These are phyloP conservation scores for Silurus aristotelis DNA, from an alignment of 2,797 vertebrate species.

Conservation along the genomic window DNA sequence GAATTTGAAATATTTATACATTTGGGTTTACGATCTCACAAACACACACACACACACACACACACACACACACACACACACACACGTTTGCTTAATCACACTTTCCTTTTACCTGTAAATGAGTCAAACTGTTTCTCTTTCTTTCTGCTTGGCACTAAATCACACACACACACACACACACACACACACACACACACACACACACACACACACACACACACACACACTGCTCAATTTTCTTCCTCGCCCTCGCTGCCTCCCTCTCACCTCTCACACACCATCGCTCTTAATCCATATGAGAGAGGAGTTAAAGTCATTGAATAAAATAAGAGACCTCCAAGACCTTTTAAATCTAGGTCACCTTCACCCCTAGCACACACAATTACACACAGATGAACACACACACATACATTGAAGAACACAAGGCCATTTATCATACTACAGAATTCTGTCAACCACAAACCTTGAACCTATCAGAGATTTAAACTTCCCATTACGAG, in stretches of 20 bases:
- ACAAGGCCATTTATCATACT: constrained; percentile 43
- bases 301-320: constrained; percentile 38
- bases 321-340: constrained; percentile 49
- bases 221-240: not conserved
- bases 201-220: constrained; percentile 33
- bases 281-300: constrained; percentile 41
- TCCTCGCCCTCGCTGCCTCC: not conserved
- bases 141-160: constrained; percentile 27
- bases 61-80: constrained; percentile 1
- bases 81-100: constrained; percentile 2
- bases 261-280: constrained; percentile 39
- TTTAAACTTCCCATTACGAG: constrained; percentile 14
- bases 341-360: constrained; percentile 48
- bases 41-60: not conserved
- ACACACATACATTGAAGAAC: not conserved
- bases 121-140: not conserved
- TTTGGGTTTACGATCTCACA: not conserved
- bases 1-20: not conserved
- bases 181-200: constrained; percentile 19
- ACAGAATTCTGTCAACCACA: constrained; percentile 45
- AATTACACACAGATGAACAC: not conserved
- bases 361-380: constrained; percentile 42
- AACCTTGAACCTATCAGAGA: constrained; percentile 29
- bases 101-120: not conserved
- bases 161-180: constrained; percentile 8